phyloP scores from a whole-genome alignment of 2,113 vertebrate genomes.

The Pomatorhinus ruficollis region DNA sequence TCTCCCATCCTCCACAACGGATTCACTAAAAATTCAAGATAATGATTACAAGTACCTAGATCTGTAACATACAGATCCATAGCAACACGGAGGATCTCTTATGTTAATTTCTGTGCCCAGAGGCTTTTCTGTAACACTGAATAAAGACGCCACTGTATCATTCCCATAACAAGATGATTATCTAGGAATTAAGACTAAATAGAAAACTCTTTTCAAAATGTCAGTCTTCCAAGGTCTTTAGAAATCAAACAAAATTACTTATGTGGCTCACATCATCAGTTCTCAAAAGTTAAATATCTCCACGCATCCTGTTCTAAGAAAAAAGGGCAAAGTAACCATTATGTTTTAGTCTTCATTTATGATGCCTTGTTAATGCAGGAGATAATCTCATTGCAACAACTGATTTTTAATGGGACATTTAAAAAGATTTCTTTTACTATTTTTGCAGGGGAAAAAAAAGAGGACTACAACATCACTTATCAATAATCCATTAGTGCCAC shows the following conservation, averaged over 20 bases:
- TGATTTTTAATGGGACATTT: neutral
- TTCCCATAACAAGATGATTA: neutral
- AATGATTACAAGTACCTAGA: neutral
- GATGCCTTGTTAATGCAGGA: neutral
- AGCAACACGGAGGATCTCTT: neutral
- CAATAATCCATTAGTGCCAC: neutral
- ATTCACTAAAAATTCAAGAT: neutral
- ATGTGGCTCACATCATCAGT: neutral
- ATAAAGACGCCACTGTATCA: neutral
- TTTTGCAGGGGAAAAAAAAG: neutral
- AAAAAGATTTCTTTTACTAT: neutral
- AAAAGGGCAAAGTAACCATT: neutral
- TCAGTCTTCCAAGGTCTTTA: neutral
- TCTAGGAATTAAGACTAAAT: constrained; percentile 5
- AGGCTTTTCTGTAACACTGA: constrained; percentile 1
- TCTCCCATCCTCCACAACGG: neutral
- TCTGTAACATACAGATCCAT: neutral
- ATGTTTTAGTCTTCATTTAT: neutral
- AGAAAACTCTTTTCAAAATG: neutral
- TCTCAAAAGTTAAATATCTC: neutral
- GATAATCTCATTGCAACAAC: neutral
- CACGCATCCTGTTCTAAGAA: neutral
- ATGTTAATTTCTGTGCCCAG: neutral
- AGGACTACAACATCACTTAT: neutral
- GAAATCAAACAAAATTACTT: neutral